Conservation (phyloP, 1,140 invertebrate species). For the Potamilus streckersoni region DNA sequence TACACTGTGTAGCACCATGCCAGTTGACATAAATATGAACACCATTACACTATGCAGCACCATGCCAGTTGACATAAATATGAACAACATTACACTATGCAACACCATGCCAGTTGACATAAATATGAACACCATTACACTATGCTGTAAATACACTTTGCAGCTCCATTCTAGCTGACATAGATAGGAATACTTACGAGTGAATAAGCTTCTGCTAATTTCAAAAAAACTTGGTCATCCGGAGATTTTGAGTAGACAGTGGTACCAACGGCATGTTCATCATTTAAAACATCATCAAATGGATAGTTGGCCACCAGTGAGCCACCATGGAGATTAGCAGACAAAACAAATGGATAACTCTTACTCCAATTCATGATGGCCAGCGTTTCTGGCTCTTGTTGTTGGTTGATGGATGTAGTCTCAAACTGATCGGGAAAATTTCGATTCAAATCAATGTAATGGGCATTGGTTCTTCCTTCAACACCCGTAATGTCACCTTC, state of each 20-base stretch:
- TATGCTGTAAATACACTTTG: too few relatives aligned
- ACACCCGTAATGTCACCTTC: slow-evolving; percentile 50
- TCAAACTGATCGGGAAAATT: slow-evolving; percentile 94
- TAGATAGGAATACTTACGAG: slow-evolving; percentile 71
- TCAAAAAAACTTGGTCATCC: slow-evolving; percentile 87
- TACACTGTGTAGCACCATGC: too few relatives aligned
- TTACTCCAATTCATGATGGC: slow-evolving; percentile 93
- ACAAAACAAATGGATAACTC: slow-evolving; percentile 90
- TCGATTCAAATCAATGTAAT: slow-evolving; percentile 91
- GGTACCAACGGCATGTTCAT: slow-evolving; percentile 2
- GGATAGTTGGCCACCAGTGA: slow-evolving; percentile 92
- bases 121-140: too few relatives aligned
- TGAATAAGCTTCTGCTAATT: slow-evolving; percentile 83
- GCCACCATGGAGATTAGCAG: slow-evolving; percentile 96
- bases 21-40: too few relatives aligned
- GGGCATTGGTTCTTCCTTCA: slow-evolving; percentile 83
- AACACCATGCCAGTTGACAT: too few relatives aligned
- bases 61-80: too few relatives aligned
- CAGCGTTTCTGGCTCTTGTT: slow-evolving; percentile 89
- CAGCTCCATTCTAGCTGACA: too few relatives aligned
- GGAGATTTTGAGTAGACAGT: slow-evolving; percentile 77
- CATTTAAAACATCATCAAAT: slow-evolving; percentile 73
- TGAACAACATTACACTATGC: too few relatives aligned
- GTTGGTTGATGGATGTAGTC: slow-evolving; percentile 72
- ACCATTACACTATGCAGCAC: too few relatives aligned